Percentiles rank a stretch among this genome's conserved stretches.
phyloP scores from a whole-genome alignment of 1,140 invertebrate genomes.

The Drosophila pseudoananassae region DNA sequence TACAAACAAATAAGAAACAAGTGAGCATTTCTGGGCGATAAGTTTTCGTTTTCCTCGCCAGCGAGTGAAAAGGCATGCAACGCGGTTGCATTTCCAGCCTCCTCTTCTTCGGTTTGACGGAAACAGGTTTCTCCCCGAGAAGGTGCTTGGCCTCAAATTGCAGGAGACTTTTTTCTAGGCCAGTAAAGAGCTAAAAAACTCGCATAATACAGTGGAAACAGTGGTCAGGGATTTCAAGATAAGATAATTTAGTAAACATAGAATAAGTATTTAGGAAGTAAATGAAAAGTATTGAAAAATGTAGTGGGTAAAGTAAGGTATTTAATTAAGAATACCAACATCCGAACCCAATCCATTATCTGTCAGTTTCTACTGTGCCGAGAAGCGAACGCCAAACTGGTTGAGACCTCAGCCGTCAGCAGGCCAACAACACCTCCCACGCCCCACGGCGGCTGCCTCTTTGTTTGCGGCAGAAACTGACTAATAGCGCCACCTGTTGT shows the following conservation, averaged over 20 bases:
- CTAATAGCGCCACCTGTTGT: slow-evolving; percentile 73
- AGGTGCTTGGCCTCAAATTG: slow-evolving; percentile 37
- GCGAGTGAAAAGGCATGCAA: slow-evolving; percentile 11
- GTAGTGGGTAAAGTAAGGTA: no score
- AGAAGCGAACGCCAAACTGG: slow-evolving; percentile 30
- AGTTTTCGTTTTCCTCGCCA: slow-evolving; percentile 42
- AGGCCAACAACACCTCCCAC: slow-evolving; percentile 37
- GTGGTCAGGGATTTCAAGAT: no score
- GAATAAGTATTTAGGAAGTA: no score
- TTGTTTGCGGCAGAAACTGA: slow-evolving; percentile 36
- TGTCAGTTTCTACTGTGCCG: slow-evolving; percentile 18
- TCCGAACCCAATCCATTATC: not conserved
- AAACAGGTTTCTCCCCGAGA: slow-evolving; percentile 57
- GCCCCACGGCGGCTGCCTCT: slow-evolving; percentile 14
- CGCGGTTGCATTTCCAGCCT: slow-evolving; percentile 6
- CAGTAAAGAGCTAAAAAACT: not conserved
- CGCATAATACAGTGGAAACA: no score
- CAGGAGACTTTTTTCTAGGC: slow-evolving; percentile 31
- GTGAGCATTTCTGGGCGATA: slow-evolving; percentile 43
- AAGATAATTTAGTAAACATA: no score
- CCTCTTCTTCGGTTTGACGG: slow-evolving; percentile 8
- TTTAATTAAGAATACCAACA: not conserved
- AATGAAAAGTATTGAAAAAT: not conserved
- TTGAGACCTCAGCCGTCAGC: slow-evolving; percentile 3
- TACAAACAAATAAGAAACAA: slow-evolving; percentile 66